Evolutionary conservation across 1,140 invertebrate species (phyloP).

Genomic region (Ctenoplectra terminalis): DNA sequence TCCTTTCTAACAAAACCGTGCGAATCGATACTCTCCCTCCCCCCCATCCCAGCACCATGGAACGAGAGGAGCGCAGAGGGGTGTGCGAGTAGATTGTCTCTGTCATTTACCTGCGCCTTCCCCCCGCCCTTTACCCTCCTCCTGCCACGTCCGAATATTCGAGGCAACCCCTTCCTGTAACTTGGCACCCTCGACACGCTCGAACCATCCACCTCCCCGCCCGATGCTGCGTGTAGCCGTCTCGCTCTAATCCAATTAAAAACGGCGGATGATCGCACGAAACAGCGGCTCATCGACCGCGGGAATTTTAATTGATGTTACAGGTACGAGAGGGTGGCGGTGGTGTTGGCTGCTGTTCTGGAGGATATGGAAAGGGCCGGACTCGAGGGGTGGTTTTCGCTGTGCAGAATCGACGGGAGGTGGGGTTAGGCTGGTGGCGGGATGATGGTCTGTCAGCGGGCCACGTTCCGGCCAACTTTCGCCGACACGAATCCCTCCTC

Average conservation of each 20-base stretch:
- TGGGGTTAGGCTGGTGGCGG: no score
- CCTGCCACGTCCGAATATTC: conserved; percentile 65
- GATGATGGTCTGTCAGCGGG: conserved; percentile 50
- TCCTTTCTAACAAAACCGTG: conserved; percentile 34
- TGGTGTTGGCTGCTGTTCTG: no score
- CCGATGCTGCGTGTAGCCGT: conserved; percentile 58
- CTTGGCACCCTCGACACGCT: conserved; percentile 68
- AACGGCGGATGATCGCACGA: conserved; percentile 79
- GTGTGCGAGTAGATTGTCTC: conserved; percentile 54
- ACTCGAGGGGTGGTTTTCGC: conserved; percentile 13
- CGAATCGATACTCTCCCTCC: conserved; percentile 51
- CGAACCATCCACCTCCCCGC: conserved; percentile 62
- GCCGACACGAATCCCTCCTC: conserved; percentile 41
- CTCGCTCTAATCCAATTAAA: conserved; percentile 82
- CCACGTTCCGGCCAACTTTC: conserved; percentile 41
- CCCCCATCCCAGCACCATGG: background rate
- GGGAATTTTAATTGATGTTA: conserved; percentile 82
- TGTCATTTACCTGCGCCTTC: conserved; percentile 62
- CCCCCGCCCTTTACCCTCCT: background rate
- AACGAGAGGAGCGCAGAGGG: conserved; percentile 29
- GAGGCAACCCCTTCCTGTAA: conserved; percentile 68
- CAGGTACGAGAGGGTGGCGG: conserved; percentile 68
- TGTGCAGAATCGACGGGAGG: no score
- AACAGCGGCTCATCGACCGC: conserved; percentile 77
- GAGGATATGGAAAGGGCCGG: background rate